Conservation (phyloP, 2,888 invertebrate species). For the Stictocephala bisonia region DNA sequence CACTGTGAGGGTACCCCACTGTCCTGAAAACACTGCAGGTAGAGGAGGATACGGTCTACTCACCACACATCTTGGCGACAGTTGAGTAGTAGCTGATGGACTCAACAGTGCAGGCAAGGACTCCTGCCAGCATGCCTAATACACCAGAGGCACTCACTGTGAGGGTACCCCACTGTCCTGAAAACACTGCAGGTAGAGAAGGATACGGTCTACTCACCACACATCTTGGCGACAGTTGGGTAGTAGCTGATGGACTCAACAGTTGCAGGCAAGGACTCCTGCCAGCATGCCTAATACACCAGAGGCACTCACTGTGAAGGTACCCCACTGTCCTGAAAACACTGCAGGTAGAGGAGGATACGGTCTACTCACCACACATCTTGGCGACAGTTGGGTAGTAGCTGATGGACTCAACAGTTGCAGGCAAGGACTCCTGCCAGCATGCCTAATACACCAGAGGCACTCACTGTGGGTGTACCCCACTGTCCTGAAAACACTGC, state of each 20-base stretch:
- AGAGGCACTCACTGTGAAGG: conserved; percentile 60
- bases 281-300: conserved; percentile 83
- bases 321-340: too few relatives aligned
- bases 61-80: conserved; percentile 84
- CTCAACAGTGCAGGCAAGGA: conserved; percentile 82
- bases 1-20: conserved; percentile 81
- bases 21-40: conserved; percentile 71
- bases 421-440: conserved; percentile 82
- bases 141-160: conserved; percentile 77
- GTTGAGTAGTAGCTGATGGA: conserved; percentile 92
- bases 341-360: too few relatives aligned
- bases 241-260: conserved; percentile 90
- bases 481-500: conserved; percentile 73
- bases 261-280: conserved; percentile 81
- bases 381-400: conserved; percentile 92
- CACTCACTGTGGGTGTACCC: conserved; percentile 78
- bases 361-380: conserved; percentile 76
- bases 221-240: conserved; percentile 88
- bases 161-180: conserved; percentile 82
- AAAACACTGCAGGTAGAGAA: too few relatives aligned
- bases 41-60: too few relatives aligned
- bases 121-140: conserved; percentile 82
- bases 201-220: conserved; percentile 72
- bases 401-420: conserved; percentile 84
- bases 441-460: conserved; percentile 79